Evolutionary conservation across 1,140 invertebrate species (phyloP), one percentile per base, ranked within the genome.

Genomic region (Drosophila baimaii): DNA sequence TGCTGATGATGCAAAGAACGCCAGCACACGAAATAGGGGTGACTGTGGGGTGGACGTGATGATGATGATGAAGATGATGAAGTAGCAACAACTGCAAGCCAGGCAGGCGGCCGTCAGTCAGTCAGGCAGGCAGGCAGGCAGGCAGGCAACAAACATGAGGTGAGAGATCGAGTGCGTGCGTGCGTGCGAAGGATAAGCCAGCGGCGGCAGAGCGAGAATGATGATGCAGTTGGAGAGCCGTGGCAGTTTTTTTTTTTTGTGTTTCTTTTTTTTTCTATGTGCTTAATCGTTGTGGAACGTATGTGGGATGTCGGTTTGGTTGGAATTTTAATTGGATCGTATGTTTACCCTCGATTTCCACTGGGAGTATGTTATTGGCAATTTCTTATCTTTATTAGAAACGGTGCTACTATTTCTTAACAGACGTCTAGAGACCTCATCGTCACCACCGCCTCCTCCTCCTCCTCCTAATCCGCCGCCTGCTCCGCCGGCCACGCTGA

Each of bases 311-410:
- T 33, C 31, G 12, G 13, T 29, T 39, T 69, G 52, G 46, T 21
- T 52, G 51, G n/a, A 61, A 29, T 31, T 69, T 65, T 21, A 66
- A 43, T 74, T 66, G 66, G 66, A 63, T 77, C 41, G 54, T 76
- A 76, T 47, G 27, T 86, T 91, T 92, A 92, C 91, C 91, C 91
- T 90, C 90, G 82, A 90, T 90, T 92, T 92, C 91, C 91, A 92
- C 80, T 92, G 90, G 90, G 91, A 92, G 84, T 92, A 92, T 85
- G 91, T 92, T 91, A 92, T 92, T 91, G 90, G 91, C 90, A 92
- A 91, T 92, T 92, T 92, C 90, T 92, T 92, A 92, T 90, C 81
- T 89, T 85, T 91, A 91, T 82, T 91, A 79, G 77, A 82, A 90
- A 88, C 72, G 86, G 74, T 89, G 78, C 85, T 91, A 92, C 74